Base-by-base conservation (phyloP, 1,140 invertebrate species). In the Teleopsis dalmanni region DNA sequence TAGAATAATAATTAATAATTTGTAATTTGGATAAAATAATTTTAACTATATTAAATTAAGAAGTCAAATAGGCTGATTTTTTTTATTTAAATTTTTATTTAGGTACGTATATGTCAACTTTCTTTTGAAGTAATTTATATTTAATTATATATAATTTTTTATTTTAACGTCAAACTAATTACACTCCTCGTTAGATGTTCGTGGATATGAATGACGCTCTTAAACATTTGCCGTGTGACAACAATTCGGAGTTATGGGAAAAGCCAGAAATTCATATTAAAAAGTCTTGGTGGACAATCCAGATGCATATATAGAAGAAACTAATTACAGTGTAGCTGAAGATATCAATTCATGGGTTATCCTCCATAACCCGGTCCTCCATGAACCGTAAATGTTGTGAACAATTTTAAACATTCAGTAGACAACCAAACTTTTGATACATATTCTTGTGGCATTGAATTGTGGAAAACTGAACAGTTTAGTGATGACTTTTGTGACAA, bases 181-280 rank as follows among this genome's bases (percentile, higher is more conserved):
- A 81, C 62, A 92, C 90, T 4, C 91, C 91, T 8, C 79, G 91
- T 52, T 59, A 91, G 16, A 67, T 95, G 16, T 58, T 86, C 14
- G 81, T 87, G 19, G 91, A 95, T 68, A 72, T 92, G 40, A 85
- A 86, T 72, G 85, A 82, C 22, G 80, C 81, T 52, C 63, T 91
- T 25, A 83, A 83, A 48, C 78, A 83, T 53, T 71, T 93, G 22
- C 79, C 80, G 10, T 66, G 80, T 57, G 70, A 70, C 52, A 87
- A 88, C 1, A 78, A 76, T n/a, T n/a, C n/a, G n/a, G 21, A 72
- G 91, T 11, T 85, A 85, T 65, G 74, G 77, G 31, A 76, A 66
- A 10, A n/a, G n/a, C n/a, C 33, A 59, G 13, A 51, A 52, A 46
- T 34, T 62, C 16, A 1, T 26, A 21, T 13, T n/a, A 7, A 52